These are phyloP conservation scores for Dasypus novemcinctus DNA, from an alignment of 2,113 vertebrate species.

Conservation along the genomic window DNA sequence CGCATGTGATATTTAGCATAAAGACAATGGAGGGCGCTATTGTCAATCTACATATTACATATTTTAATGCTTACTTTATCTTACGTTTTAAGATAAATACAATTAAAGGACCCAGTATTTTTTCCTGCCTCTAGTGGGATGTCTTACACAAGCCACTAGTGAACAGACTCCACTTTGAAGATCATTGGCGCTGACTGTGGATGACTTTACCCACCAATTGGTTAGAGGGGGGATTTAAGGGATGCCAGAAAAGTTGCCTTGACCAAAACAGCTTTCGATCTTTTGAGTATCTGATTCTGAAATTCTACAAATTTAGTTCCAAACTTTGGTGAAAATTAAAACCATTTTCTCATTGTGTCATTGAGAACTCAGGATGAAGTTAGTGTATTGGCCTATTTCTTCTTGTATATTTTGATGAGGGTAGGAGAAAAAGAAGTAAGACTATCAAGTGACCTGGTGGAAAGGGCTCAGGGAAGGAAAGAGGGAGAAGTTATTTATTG, in stretches of 20 bases:
- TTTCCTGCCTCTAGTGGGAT: background rate
- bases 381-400: background rate
- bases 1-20: background rate
- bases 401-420: background rate
- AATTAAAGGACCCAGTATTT: background rate
- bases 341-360: background rate
- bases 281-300: conserved; percentile 20
- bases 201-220: background rate
- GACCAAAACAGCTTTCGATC: background rate
- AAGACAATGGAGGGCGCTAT: background rate
- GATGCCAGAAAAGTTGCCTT: background rate
- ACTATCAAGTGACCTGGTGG: background rate
- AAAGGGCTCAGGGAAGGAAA: background rate
- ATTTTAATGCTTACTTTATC: background rate
- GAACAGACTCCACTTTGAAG: background rate
- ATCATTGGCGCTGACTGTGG: background rate
- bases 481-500: background rate
- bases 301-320: background rate
- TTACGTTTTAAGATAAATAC: conserved; percentile 5
- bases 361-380: conserved; percentile 18
- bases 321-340: conserved; percentile 50
- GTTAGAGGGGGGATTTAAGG: background rate
- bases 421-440: background rate
- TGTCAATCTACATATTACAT: background rate
- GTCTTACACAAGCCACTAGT: background rate